Conservation (phyloP, 2,888 invertebrate species). For the Peribatodes rhomboidaria region DNA sequence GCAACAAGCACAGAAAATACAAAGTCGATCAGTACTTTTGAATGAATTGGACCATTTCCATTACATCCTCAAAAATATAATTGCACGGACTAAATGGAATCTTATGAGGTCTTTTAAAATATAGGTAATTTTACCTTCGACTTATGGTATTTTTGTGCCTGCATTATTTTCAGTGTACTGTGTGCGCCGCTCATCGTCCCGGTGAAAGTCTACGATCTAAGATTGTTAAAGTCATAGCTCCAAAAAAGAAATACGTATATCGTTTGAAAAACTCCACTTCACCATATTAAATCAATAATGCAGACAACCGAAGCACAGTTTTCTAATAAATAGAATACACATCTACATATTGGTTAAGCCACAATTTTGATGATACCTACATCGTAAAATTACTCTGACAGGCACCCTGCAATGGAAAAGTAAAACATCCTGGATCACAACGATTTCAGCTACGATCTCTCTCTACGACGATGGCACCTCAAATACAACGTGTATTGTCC, state of each 20-base stretch:
- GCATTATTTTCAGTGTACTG: slow-evolving; percentile 68
- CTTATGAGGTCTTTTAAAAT: slow-evolving; percentile 14
- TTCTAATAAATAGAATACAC: not conserved
- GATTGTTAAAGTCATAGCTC: slow-evolving; percentile 65
- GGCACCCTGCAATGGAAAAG: slow-evolving; percentile 45
- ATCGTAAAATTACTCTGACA: slow-evolving; percentile 47
- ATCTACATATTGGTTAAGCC: not conserved
- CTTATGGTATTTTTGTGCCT: slow-evolving; percentile 22
- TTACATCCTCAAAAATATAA: slow-evolving; percentile 22
- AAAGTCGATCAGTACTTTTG: slow-evolving; percentile 13
- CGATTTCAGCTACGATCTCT: slow-evolving; percentile 14
- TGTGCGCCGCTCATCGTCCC: slow-evolving; percentile 55
- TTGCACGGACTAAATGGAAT: slow-evolving; percentile 28
- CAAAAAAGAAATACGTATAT: slow-evolving; percentile 66
- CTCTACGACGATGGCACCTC: slow-evolving; percentile 55
- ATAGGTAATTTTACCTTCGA: slow-evolving; percentile 22
- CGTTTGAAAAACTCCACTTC: slow-evolving; percentile 66
- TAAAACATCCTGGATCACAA: slow-evolving; percentile 7
- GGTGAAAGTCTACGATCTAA: slow-evolving; percentile 43
- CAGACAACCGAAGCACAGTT: slow-evolving; percentile 9
- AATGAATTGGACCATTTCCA: slow-evolving; percentile 29
- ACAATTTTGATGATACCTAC: not conserved
- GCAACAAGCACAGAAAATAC: not conserved
- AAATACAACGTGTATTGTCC: slow-evolving; percentile 60
- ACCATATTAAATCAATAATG: slow-evolving; percentile 62